A percentile compares a stretch with the other conserved stretches of the same genome.
Evolutionary conservation across 2,113 vertebrate species (phyloP).

Genomic region (Kryptolebias marmoratus): DNA sequence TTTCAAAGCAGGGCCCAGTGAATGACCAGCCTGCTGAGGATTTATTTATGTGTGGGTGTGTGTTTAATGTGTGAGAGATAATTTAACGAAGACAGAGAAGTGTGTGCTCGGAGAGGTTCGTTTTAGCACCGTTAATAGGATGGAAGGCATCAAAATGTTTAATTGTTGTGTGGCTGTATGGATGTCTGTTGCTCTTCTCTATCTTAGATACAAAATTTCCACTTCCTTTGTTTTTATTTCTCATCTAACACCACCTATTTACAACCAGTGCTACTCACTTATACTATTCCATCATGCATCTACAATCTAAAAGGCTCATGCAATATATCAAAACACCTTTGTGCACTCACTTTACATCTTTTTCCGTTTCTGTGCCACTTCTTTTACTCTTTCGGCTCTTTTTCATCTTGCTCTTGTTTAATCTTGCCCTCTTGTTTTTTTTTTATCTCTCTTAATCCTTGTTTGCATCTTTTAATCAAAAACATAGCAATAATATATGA

Average conservation of each 20-base stretch:
- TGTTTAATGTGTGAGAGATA: constrained; percentile 1
- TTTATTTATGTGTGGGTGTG: constrained; percentile 41
- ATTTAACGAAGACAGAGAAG: constrained; percentile 29
- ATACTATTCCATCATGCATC: not conserved
- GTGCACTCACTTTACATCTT: not conserved
- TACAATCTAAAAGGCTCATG: not conserved
- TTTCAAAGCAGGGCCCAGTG: constrained; percentile 50
- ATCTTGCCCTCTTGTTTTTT: not conserved
- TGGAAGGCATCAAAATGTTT: constrained; percentile 23
- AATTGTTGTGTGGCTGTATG: not conserved
- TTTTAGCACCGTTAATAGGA: constrained; percentile 28
- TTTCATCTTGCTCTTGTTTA: not conserved
- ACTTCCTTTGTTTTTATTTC: not conserved
- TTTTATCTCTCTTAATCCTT: constrained; percentile 1
- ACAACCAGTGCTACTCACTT: not conserved
- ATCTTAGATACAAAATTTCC: not conserved
- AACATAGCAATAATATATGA: constrained; percentile 37
- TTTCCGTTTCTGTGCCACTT: not conserved
- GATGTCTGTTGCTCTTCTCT: not conserved
- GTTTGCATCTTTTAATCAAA: constrained; percentile 24
- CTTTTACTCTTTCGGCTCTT: not conserved
- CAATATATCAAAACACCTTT: not conserved
- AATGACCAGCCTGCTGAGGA: constrained; percentile 41
- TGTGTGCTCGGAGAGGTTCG: constrained; percentile 19
- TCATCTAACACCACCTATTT: not conserved